phyloP scores from a whole-genome alignment of 2,888 invertebrate genomes.

The Strigamia maritima region DNA sequence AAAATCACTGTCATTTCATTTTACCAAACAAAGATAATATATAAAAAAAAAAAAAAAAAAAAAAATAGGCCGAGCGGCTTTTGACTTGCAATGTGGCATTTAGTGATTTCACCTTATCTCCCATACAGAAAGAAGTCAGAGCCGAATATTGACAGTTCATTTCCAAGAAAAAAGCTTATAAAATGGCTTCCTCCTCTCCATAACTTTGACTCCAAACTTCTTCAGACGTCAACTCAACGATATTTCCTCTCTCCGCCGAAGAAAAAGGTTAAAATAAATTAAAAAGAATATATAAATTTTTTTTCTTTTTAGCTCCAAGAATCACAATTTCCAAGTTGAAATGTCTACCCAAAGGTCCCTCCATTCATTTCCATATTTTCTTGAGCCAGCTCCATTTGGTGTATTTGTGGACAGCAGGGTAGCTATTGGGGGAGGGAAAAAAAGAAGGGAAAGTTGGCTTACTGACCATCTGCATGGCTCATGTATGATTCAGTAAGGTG shows the following conservation, averaged over 20 bases:
- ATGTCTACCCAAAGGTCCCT: neutral
- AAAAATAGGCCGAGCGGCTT: neutral
- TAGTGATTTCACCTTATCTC: constrained; percentile 18
- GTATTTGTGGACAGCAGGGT: constrained; percentile 33
- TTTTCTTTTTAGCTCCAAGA: neutral
- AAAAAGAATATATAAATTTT: constrained; percentile 2
- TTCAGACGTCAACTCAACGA: neutral
- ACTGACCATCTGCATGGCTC: constrained; percentile 38
- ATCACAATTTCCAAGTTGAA: neutral
- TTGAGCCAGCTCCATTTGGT: constrained; percentile 29
- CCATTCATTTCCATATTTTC: constrained; percentile 16
- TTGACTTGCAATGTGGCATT: constrained; percentile 23
- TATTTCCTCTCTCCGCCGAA: neutral
- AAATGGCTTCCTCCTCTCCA: constrained; percentile 1
- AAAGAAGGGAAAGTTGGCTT: constrained; percentile 9
- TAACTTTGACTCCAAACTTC: neutral
- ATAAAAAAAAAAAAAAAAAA: neutral
- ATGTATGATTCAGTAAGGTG: constrained; percentile 36
- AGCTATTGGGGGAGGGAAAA: neutral
- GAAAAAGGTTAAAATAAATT: neutral
- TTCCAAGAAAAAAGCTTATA: neutral
- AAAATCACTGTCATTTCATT: neutral
- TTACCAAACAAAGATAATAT: neutral
- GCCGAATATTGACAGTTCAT: constrained; percentile 16
- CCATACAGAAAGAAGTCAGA: constrained; percentile 9